phyloP scores from a whole-genome alignment of 2,888 invertebrate genomes.

The Dioctria linearis region DNA sequence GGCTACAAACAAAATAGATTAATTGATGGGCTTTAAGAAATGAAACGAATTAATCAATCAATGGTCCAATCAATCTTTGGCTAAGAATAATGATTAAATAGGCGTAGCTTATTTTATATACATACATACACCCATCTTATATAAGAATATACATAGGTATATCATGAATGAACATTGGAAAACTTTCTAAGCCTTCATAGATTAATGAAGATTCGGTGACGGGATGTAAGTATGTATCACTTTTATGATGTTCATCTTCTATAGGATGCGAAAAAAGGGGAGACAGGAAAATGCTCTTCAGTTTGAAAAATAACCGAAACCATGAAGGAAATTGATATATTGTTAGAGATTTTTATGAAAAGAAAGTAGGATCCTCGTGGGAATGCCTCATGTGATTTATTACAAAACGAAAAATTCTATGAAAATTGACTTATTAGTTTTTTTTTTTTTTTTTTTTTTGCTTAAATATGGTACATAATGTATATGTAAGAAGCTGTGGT shows the following conservation, averaged over 20 bases:
- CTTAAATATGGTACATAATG: not conserved
- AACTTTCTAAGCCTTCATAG: conserved; percentile 27
- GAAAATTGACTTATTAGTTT: conserved; percentile 49
- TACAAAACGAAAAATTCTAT: conserved; percentile 33
- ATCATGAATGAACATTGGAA: not conserved
- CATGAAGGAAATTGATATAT: conserved; percentile 47
- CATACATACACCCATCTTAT: not conserved
- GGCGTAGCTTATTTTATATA: conserved; percentile 8
- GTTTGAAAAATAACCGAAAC: conserved; percentile 47
- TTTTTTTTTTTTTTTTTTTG: too few relatives aligned
- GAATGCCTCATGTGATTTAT: conserved; percentile 38
- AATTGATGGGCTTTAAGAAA: conserved; percentile 38
- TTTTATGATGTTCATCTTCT: conserved; percentile 47
- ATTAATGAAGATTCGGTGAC: conserved; percentile 52
- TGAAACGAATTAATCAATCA: conserved; percentile 49
- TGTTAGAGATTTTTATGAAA: conserved; percentile 20
- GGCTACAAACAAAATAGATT: conserved; percentile 15
- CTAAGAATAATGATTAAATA: conserved; percentile 32
- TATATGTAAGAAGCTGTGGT: too few relatives aligned
- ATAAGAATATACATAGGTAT: too few relatives aligned
- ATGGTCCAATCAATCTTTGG: conserved; percentile 49
- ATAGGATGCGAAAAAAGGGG: too few relatives aligned
- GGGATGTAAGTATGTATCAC: conserved; percentile 25
- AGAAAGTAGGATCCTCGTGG: conserved; percentile 18
- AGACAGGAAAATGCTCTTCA: conserved; percentile 13